These are phyloP conservation scores for Gila robusta DNA, from an alignment of 2,797 vertebrate genomes.

Conservation along the genomic window DNA sequence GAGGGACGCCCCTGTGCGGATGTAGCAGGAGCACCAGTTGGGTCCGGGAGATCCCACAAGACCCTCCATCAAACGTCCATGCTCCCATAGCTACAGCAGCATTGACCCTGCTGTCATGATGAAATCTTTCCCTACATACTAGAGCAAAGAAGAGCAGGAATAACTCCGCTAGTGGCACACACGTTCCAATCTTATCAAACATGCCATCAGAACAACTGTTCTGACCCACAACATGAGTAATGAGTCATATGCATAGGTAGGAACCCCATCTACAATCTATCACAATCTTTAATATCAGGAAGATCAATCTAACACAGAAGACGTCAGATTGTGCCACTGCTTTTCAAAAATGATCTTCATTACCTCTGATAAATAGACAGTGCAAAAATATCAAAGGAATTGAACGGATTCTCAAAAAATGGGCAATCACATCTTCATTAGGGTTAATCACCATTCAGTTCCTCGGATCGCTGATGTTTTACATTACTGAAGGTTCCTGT, in stretches of 20 bases:
- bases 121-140: neutral
- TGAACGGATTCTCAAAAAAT: neutral
- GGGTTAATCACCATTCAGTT: neutral
- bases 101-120: neutral
- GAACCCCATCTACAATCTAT: neutral
- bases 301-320: neutral
- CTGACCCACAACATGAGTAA: neutral
- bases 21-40: constrained; percentile 34
- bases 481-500: neutral
- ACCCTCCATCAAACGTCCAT: neutral
- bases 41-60: neutral
- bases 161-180: neutral
- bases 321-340: neutral
- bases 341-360: neutral
- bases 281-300: neutral
- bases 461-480: neutral
- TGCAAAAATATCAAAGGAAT: neutral
- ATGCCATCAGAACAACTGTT: neutral
- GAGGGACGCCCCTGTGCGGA: neutral
- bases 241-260: neutral
- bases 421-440: neutral
- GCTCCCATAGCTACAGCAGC: neutral
- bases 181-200: neutral
- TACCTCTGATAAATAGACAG: neutral
- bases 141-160: neutral